phyloP scores from a whole-genome alignment of 2,888 invertebrate genomes.

The Drosophila yooni region DNA sequence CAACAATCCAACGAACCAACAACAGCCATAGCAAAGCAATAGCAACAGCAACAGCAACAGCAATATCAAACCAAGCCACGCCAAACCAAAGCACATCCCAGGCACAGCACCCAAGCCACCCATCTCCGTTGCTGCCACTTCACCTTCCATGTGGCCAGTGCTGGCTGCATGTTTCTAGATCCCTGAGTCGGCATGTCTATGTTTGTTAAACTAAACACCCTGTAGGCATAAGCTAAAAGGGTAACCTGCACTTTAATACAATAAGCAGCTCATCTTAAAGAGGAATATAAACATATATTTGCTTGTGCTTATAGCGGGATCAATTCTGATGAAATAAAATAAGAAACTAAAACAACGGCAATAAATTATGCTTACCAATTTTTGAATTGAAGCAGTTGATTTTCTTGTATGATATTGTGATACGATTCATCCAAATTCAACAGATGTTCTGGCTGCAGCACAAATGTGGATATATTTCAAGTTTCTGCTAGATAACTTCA shows the following conservation, averaged over 20 bases:
- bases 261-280: not conserved
- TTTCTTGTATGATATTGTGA: not conserved
- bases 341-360: not conserved
- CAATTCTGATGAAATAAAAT: not conserved
- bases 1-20: constrained; percentile 65
- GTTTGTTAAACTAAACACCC: constrained; percentile 51
- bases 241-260: not conserved
- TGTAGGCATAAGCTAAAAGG: constrained; percentile 19
- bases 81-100: constrained; percentile 1
- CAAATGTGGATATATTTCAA: not conserved
- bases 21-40: constrained; percentile 28
- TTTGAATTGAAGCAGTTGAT: too few relatives aligned
- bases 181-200: constrained; percentile 48
- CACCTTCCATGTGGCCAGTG: constrained; percentile 24
- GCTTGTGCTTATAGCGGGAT: too few relatives aligned
- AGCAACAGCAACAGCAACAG: constrained; percentile 16
- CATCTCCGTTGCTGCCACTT: constrained; percentile 1
- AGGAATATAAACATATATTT: not conserved
- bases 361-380: not conserved
- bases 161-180: constrained; percentile 46
- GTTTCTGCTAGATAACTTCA: not conserved
- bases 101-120: not conserved
- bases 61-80: constrained; percentile 22
- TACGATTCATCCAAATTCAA: not conserved
- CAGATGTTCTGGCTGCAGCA: not conserved